A percentile compares a stretch with the other conserved stretches of the same genome.
Conservation (phyloP, 2,888 invertebrate species). For the Clistopyga incitator region DNA sequence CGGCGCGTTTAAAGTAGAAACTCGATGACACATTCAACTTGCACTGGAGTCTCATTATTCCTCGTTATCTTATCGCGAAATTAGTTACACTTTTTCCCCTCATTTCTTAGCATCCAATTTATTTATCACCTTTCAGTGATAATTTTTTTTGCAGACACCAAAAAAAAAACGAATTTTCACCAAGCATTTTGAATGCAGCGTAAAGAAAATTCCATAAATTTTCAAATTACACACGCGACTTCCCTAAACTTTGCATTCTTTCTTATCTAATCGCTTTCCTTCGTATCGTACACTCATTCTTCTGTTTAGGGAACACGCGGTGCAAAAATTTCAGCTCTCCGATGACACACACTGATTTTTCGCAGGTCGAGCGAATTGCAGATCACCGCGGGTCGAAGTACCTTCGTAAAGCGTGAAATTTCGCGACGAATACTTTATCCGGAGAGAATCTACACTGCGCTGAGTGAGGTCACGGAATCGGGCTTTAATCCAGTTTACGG, state of each 20-base stretch:
- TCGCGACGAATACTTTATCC: slow-evolving; percentile 71
- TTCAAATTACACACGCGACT: not conserved
- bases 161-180: too few species aligned
- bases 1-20: not conserved
- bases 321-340: not conserved
- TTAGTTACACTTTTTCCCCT: too few species aligned
- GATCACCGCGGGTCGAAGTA: slow-evolving; percentile 85
- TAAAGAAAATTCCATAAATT: not conserved
- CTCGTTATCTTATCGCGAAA: not conserved
- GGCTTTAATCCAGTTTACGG: slow-evolving; percentile 85
- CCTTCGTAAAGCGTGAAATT: slow-evolving; percentile 83
- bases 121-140: not conserved
- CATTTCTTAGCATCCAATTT: not conserved
- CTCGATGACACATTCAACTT: slow-evolving; percentile 3
- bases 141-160: too few species aligned
- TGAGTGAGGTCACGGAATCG: slow-evolving; percentile 83
- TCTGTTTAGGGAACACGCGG: not conserved
- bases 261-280: slow-evolving; percentile 47
- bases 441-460: slow-evolving; percentile 84
- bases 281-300: not conserved
- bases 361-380: slow-evolving; percentile 86
- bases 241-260: not conserved
- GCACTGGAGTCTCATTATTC: not conserved
- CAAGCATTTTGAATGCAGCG: too few species aligned
- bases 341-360: slow-evolving; percentile 30